phyloP scores from a whole-genome alignment of 1,140 invertebrate species.

The Drusus annulatus region DNA sequence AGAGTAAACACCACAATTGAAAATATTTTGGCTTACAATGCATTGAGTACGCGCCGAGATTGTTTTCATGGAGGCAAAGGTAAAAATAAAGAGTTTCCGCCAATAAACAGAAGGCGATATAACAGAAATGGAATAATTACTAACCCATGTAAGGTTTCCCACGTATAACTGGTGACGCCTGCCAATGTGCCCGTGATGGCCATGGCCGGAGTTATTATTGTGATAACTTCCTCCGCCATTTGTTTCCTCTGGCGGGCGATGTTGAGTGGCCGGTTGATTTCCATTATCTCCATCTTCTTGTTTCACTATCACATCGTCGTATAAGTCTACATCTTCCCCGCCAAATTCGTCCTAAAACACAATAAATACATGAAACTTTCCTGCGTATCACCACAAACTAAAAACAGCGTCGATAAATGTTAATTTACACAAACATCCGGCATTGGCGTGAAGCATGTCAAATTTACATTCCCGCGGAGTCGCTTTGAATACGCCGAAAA shows the following conservation, averaged over 20 bases:
- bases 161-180: constrained; percentile 93
- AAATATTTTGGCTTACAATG: too few relatives aligned
- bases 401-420: not conserved
- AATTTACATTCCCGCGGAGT: not conserved
- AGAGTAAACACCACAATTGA: too few relatives aligned
- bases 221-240: constrained; percentile 81
- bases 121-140: constrained; percentile 59
- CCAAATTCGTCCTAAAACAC: constrained; percentile 85
- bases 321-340: constrained; percentile 92
- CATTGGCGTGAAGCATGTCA: constrained; percentile 29
- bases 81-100: too few relatives aligned
- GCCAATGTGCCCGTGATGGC: constrained; percentile 73
- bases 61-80: too few relatives aligned
- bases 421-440: constrained; percentile 29
- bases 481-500: too few relatives aligned
- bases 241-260: constrained; percentile 74
- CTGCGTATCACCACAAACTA: not conserved
- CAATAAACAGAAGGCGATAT: too few relatives aligned
- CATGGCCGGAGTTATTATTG: constrained; percentile 79
- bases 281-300: constrained; percentile 70
- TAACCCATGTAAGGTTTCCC: constrained; percentile 93
- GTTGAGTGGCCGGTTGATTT: constrained; percentile 64
- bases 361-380: not conserved
- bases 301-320: constrained; percentile 93
- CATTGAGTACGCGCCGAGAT: too few relatives aligned